These are phyloP conservation scores for Eulemur rufifrons DNA, from an alignment of 2,113 vertebrate species.

Conservation along the genomic window DNA sequence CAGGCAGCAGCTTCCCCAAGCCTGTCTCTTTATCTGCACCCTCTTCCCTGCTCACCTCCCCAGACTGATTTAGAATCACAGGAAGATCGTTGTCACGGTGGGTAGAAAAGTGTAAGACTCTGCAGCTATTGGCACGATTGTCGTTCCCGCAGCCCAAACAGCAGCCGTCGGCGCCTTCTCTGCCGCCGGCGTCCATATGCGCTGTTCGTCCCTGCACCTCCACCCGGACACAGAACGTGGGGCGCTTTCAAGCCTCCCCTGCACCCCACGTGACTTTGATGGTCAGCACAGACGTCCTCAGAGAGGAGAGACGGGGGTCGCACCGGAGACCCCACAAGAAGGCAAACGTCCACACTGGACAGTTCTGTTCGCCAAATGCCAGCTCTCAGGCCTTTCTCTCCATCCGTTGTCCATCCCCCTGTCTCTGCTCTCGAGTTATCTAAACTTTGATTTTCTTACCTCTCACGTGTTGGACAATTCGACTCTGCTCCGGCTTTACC, in stretches of 20 bases:
- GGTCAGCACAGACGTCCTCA: background rate
- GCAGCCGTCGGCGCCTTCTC: accelerated
- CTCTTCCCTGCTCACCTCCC: background rate
- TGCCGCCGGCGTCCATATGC: accelerated
- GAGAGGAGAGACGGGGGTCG: background rate
- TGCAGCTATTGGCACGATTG: accelerated
- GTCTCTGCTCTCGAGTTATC: background rate
- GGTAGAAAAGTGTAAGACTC: background rate
- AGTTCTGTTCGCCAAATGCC: too few relatives aligned
- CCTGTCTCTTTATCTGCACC: background rate
- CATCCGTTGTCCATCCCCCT: background rate
- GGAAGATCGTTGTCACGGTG: background rate
- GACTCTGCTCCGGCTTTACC: background rate
- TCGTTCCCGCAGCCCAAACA: accelerated
- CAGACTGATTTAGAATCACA: background rate
- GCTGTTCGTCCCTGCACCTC: background rate
- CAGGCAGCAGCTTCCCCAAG: background rate
- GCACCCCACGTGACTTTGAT: too few relatives aligned
- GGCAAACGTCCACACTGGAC: accelerated
- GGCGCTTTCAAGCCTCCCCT: too few relatives aligned
- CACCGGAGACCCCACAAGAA: background rate
- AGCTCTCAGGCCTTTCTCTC: background rate
- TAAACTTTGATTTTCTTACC: background rate
- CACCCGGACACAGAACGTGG: background rate
- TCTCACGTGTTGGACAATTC: background rate